A percentile compares a stretch with the other conserved stretches of the same genome.
Evolutionary conservation across 1,140 invertebrate species (phyloP).

Genomic region (Diorhabda carinulata): DNA sequence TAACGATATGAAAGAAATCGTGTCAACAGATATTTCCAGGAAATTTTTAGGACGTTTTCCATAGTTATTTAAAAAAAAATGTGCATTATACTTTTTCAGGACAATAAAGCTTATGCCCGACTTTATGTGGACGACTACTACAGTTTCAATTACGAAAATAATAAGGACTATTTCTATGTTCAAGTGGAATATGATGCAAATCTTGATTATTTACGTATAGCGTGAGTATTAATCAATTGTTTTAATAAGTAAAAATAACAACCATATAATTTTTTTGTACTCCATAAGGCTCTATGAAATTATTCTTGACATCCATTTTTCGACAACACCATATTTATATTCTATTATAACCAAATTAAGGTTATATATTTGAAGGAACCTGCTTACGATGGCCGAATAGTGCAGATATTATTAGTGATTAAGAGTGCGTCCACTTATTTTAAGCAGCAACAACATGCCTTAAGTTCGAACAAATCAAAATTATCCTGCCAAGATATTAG

Average conservation of each 20-base stretch:
- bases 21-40: background rate
- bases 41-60: background rate
- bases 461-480: no score
- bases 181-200: background rate
- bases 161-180: background rate
- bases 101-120: background rate
- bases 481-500: no score
- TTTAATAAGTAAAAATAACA: background rate
- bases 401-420: no score
- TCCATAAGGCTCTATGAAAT: background rate
- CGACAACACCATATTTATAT: background rate
- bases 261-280: background rate
- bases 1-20: background rate
- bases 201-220: background rate
- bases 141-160: constrained; percentile 6
- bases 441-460: no score
- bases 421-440: no score
- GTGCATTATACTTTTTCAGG: background rate
- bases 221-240: background rate
- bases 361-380: no score
- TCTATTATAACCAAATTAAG: background rate
- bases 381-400: no score
- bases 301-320: background rate
- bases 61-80: no score
- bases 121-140: background rate